Percentiles rank a stretch among this genome's conserved stretches.
These are phyloP conservation scores for Tiliqua scincoides DNA, from an alignment of 2,113 vertebrate species.

Conservation along the genomic window DNA sequence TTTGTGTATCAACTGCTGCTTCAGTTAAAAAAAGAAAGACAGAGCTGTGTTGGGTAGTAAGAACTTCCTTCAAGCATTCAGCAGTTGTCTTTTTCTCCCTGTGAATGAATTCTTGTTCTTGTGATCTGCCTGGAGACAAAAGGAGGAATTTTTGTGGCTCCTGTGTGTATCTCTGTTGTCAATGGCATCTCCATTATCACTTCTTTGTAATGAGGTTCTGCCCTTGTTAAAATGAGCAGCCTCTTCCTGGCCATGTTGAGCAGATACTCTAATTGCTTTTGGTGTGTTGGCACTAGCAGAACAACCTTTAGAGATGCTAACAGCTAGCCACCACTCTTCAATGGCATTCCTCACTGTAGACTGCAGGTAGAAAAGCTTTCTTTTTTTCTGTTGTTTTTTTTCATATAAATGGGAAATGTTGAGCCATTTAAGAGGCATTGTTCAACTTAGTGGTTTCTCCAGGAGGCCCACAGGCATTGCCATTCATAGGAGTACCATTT, in stretches of 20 bases:
- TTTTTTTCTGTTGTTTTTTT: neutral
- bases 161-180: conserved; percentile 43
- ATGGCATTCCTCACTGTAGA: conserved; percentile 6
- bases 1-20: neutral
- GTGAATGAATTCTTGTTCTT: conserved; percentile 44
- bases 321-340: conserved; percentile 1
- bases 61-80: conserved; percentile 22
- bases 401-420: conserved; percentile 12
- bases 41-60: neutral
- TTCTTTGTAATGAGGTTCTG: conserved; percentile 38
- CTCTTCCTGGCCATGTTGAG: conserved; percentile 38
- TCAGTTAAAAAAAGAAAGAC: neutral
- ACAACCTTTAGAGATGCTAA: conserved; percentile 29
- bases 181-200: conserved; percentile 56
- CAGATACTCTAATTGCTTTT: conserved; percentile 12
- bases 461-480: neutral
- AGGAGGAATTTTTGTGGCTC: conserved; percentile 51
- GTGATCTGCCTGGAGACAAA: conserved; percentile 49
- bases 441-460: neutral
- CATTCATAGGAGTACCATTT: conserved; percentile 10
- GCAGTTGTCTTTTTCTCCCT: conserved; percentile 28
- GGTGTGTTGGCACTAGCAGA: neutral
- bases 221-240: conserved; percentile 47
- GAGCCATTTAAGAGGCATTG: conserved; percentile 18
- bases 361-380: neutral